Evolutionary conservation across 92 coral and sea anemone genomes (phyloP).

Genomic region (Metridium senile): DNA sequence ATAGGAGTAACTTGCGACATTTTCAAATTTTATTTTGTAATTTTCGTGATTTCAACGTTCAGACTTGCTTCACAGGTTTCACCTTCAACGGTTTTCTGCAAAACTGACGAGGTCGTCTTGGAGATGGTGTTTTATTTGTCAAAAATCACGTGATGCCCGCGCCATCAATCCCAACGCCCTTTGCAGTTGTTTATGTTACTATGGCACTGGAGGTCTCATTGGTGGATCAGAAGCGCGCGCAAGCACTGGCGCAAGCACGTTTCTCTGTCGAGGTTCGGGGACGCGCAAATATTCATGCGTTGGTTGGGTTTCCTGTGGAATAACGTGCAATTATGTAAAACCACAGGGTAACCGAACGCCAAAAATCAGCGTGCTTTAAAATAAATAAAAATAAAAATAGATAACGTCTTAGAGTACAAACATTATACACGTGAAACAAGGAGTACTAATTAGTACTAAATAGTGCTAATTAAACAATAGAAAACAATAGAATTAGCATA

Average conservation of each 20-base stretch:
- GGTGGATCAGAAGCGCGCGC: neutral
- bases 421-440: too few relatives aligned
- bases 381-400: too few relatives aligned
- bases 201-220: neutral
- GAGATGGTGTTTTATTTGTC: slow-evolving; percentile 4
- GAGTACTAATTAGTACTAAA: too few relatives aligned
- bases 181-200: neutral
- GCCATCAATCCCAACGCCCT: slow-evolving; percentile 2
- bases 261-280: neutral
- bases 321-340: too few relatives aligned
- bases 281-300: neutral
- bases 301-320: neutral
- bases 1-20: slow-evolving; percentile 4
- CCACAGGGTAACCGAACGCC: too few relatives aligned
- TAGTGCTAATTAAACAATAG: too few relatives aligned
- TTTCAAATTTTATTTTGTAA: slow-evolving; percentile 4
- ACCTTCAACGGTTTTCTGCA: slow-evolving; percentile 16
- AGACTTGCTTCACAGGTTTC: neutral
- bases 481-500: too few relatives aligned
- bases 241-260: neutral
- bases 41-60: slow-evolving; percentile 1
- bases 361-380: too few relatives aligned
- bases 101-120: slow-evolving; percentile 10
- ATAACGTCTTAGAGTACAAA: too few relatives aligned
- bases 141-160: slow-evolving; percentile 3